These are phyloP conservation scores for Nomia melanderi DNA, from an alignment of 1,140 invertebrate species.

Conservation along the genomic window DNA sequence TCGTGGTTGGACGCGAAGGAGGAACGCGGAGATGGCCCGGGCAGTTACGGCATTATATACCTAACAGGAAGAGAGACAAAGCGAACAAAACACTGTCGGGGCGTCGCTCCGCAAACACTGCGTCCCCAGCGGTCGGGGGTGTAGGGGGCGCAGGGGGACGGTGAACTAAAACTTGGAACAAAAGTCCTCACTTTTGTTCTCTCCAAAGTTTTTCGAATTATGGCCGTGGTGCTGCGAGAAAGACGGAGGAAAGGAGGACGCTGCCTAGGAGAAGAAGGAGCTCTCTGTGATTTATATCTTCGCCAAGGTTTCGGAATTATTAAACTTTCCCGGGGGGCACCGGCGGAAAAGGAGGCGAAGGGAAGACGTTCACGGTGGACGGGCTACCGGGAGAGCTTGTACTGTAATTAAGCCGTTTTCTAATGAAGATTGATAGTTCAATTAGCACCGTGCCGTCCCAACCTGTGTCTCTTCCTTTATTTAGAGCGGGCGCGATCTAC, in stretches of 20 bases:
- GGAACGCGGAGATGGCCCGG: slow-evolving; percentile 53
- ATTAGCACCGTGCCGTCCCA: slow-evolving; percentile 71
- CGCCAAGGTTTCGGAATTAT: slow-evolving; percentile 71
- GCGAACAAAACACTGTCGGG: slow-evolving; percentile 78
- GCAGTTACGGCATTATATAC: slow-evolving; percentile 70
- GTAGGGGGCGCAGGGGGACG: slow-evolving; percentile 8
- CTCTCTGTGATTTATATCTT: slow-evolving; percentile 71
- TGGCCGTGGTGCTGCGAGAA: slow-evolving; percentile 63
- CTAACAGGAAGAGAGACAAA: slow-evolving; percentile 78
- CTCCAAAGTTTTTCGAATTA: slow-evolving; percentile 79
- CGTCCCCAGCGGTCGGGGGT: slow-evolving; percentile 35
- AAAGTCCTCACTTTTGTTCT: slow-evolving; percentile 79
- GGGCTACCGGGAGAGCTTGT: slow-evolving; percentile 52
- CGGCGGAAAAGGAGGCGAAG: slow-evolving; percentile 22
- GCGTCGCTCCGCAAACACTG: slow-evolving; percentile 76
- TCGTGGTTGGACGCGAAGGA: slow-evolving; percentile 47
- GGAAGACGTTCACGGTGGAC: slow-evolving; percentile 12
- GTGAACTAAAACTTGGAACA: slow-evolving; percentile 78
- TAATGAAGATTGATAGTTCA: slow-evolving; percentile 77
- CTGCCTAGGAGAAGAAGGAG: slow-evolving; percentile 37
- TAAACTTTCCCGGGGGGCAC: slow-evolving; percentile 56
- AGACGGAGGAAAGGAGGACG: slow-evolving; percentile 45
- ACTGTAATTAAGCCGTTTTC: slow-evolving; percentile 76
- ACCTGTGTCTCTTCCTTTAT: slow-evolving; percentile 67
- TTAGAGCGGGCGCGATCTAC: slow-evolving; percentile 33